Evolutionary conservation across 2,113 vertebrate species (phyloP).

Genomic region (Takifugu bimaculatus): DNA sequence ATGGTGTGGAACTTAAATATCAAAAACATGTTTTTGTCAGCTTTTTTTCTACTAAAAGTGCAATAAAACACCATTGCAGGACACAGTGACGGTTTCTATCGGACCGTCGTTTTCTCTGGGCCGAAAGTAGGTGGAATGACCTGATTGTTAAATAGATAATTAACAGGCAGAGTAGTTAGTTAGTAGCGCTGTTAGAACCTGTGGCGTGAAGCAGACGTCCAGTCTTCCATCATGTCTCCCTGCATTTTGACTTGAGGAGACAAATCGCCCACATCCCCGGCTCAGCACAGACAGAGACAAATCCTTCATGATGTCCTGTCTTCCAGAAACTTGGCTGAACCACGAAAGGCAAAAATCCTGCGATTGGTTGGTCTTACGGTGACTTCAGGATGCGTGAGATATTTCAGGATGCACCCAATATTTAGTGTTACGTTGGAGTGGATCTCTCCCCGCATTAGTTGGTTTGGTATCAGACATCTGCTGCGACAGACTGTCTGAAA

Average conservation of each 20-base stretch:
- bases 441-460: neutral
- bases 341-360: neutral
- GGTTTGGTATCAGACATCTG: neutral
- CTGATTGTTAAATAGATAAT: neutral
- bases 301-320: conserved; percentile 60
- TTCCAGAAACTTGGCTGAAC: neutral
- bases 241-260: conserved; percentile 38
- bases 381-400: too few species aligned
- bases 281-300: conserved; percentile 76
- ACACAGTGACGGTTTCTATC: too few species aligned
- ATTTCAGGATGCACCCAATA: neutral
- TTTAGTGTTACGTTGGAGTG: neutral
- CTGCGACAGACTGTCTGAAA: too few species aligned
- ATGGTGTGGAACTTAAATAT: neutral
- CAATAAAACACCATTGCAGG: too few species aligned
- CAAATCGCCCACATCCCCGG: conserved; percentile 68
- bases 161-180: neutral
- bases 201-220: conserved; percentile 77
- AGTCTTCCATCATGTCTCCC: conserved; percentile 67
- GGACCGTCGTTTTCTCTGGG: neutral
- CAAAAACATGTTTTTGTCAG: neutral
- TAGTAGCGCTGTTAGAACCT: conserved; percentile 47
- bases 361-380: neutral
- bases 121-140: neutral
- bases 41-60: too few species aligned